Conservation (phyloP, 2,113 vertebrate species). For the Neolamprologus tretocephalus region DNA sequence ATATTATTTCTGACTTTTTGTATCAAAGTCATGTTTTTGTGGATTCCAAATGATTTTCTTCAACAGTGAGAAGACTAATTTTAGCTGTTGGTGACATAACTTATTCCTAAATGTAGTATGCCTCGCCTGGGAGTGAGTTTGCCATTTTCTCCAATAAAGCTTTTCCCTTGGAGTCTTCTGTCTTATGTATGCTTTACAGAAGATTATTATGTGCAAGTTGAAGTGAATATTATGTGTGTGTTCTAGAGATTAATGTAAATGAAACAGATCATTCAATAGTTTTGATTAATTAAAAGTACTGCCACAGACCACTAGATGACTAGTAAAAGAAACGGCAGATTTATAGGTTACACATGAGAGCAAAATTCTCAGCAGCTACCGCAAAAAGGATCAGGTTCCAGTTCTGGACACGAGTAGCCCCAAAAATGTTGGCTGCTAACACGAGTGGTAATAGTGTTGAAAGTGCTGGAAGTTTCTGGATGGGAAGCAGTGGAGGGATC, state of each 20-base stretch:
- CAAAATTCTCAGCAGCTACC: background rate
- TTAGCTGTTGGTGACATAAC: slow-evolving; percentile 1
- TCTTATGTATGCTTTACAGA: background rate
- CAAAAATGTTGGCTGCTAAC: background rate
- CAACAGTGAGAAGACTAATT: background rate
- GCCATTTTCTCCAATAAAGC: background rate
- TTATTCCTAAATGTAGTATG: background rate
- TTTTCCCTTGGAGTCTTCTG: background rate
- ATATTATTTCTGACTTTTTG: background rate
- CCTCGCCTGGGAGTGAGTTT: slow-evolving; percentile 7
- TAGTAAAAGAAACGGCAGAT: background rate
- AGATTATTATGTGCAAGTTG: background rate
- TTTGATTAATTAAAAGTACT: background rate
- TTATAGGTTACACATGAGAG: background rate
- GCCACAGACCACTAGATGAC: background rate
- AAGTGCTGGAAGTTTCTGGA: background rate
- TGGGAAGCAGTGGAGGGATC: background rate
- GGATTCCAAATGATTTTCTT: background rate
- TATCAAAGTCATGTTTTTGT: background rate
- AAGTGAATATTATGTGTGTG: background rate
- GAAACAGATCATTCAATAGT: background rate
- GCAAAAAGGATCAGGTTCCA: background rate
- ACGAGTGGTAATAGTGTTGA: background rate
- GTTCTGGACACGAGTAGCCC: background rate
- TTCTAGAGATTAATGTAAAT: background rate